A percentile compares a stretch with the other conserved stretches of the same genome.
Conservation (phyloP, 2,113 vertebrate species). For the Lynx canadensis region DNA sequence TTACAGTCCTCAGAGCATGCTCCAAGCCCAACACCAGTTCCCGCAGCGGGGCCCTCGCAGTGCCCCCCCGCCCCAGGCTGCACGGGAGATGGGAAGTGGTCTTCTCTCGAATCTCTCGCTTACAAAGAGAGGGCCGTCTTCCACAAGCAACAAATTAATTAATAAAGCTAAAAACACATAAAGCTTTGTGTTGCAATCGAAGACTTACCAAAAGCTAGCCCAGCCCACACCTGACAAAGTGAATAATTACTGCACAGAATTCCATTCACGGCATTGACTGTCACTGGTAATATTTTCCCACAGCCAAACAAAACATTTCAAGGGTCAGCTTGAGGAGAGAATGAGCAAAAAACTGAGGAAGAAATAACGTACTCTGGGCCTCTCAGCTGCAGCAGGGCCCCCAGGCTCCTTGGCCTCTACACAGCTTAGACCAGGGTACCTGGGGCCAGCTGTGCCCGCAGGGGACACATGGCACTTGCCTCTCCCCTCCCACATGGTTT, state of each 20-base stretch:
- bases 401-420: not conserved
- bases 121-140: not conserved
- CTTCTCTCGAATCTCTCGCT: not conserved
- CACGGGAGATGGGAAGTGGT: not conserved
- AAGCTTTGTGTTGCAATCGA: not conserved
- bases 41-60: not conserved
- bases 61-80: not conserved
- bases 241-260: not conserved
- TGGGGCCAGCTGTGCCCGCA: not conserved
- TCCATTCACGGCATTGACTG: not conserved
- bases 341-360: not conserved
- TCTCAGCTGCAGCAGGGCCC: not conserved
- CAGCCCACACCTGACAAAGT: not conserved
- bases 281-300: not conserved
- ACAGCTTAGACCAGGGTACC: not conserved
- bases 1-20: fast-evolving
- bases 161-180: not conserved
- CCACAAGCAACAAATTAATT: not conserved
- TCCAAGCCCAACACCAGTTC: too few species aligned
- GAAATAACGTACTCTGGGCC: not conserved
- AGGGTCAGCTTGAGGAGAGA: not conserved
- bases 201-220: not conserved
- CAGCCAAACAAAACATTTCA: not conserved
- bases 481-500: not conserved
- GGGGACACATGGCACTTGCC: not conserved